These are phyloP conservation scores for Mythimna albipuncta DNA, from an alignment of 2,888 invertebrate genomes.

Conservation along the genomic window DNA sequence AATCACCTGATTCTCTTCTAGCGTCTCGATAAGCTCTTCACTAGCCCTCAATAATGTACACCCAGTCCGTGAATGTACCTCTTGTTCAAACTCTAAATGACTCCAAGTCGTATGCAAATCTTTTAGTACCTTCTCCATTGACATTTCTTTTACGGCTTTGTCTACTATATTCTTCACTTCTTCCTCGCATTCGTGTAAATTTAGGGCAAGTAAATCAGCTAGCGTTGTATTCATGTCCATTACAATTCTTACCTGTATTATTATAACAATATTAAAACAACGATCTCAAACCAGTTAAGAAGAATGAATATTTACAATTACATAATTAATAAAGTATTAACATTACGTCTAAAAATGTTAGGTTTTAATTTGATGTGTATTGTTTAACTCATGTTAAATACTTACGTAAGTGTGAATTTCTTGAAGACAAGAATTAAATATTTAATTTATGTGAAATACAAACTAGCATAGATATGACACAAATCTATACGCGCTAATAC, in stretches of 20 bases:
- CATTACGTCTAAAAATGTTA: slow-evolving; percentile 17
- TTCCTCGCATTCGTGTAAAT: slow-evolving; percentile 99
- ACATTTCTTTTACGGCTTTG: slow-evolving; percentile 99
- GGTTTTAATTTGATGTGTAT: slow-evolving; percentile 14
- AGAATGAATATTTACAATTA: slow-evolving; percentile 14
- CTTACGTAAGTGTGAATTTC: slow-evolving; percentile 45
- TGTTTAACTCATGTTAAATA: slow-evolving; percentile 30
- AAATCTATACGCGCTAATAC: slow-evolving; percentile 22
- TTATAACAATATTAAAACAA: slow-evolving; percentile 17
- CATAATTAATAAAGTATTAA: not conserved
- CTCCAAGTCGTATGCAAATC: slow-evolving; percentile 98
- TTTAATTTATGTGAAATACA: slow-evolving; percentile 24
- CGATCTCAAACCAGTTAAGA: not conserved
- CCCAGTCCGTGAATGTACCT: slow-evolving; percentile 96
- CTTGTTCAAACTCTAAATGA: slow-evolving; percentile 97
- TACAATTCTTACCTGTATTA: slow-evolving; percentile 96
- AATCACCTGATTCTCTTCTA: slow-evolving; percentile 98
- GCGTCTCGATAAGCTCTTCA: slow-evolving; percentile 98
- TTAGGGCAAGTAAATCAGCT: slow-evolving; percentile 97
- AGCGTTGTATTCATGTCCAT: slow-evolving; percentile 98
- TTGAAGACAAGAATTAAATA: slow-evolving; percentile 15
- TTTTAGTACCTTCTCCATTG: slow-evolving; percentile 98
- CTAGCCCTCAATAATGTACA: slow-evolving; percentile 96
- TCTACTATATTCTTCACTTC: slow-evolving; percentile 99
- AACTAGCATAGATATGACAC: slow-evolving; percentile 21